Conservation (phyloP, 2,113 vertebrate species). For the Cottus gobio region DNA sequence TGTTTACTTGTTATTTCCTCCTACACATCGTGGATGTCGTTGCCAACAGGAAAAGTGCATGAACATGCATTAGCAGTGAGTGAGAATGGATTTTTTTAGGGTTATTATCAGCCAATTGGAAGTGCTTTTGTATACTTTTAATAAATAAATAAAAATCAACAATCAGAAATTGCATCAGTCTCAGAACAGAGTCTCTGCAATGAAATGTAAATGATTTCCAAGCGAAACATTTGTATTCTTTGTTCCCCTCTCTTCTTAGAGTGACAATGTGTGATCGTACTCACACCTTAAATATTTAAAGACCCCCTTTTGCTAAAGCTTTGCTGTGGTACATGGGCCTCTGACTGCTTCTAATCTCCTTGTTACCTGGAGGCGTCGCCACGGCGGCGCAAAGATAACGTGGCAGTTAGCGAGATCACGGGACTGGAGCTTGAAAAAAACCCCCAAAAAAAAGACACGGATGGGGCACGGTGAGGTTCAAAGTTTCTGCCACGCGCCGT, state of each 20-base stretch:
- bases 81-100: not conserved
- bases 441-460: not conserved
- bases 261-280: constrained; percentile 72
- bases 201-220: constrained; percentile 77
- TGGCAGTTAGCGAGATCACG: constrained; percentile 62
- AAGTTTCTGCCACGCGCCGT: constrained; percentile 66
- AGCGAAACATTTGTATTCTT: constrained; percentile 76
- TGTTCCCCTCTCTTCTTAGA: constrained; percentile 60
- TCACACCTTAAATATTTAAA: constrained; percentile 86
- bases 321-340: constrained; percentile 71
- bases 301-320: constrained; percentile 76
- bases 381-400: constrained; percentile 63
- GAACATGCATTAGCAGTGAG: constrained; percentile 7
- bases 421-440: constrained; percentile 34
- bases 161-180: constrained; percentile 43
- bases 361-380: constrained; percentile 81
- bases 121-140: constrained; percentile 11
- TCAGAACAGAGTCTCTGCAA: constrained; percentile 43
- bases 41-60: constrained; percentile 6
- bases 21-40: constrained; percentile 75
- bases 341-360: constrained; percentile 81
- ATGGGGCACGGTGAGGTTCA: constrained; percentile 68
- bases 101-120: not conserved
- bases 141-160: constrained; percentile 28
- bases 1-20: constrained; percentile 88